Percentiles rank a stretch among this genome's conserved stretches.
Conservation (phyloP, 2,888 invertebrate genomes). For the Oscheius sp. region DNA sequence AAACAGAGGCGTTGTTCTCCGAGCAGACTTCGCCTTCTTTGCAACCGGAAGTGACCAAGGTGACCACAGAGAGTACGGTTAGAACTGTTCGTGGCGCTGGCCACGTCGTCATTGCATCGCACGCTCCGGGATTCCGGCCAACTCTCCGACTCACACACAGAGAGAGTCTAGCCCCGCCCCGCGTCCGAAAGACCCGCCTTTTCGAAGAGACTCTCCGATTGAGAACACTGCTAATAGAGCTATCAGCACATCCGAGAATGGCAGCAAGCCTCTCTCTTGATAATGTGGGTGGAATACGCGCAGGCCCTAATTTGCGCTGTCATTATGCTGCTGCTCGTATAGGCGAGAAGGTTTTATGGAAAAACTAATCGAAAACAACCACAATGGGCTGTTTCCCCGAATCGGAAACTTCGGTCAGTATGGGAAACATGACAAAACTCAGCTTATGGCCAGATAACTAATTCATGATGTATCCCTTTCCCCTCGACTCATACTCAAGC, state of each 20-base stretch:
- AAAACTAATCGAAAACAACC: slow-evolving; percentile 4
- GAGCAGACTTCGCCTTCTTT: slow-evolving; percentile 62
- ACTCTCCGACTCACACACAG: slow-evolving; percentile 7
- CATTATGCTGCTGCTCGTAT: neutral
- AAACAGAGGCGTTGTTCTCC: slow-evolving; percentile 68
- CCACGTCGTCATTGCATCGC: slow-evolving; percentile 47
- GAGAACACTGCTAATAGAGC: slow-evolving; percentile 32
- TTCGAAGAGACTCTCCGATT: slow-evolving; percentile 23
- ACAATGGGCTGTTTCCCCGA: neutral
- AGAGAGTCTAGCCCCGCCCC: slow-evolving; percentile 10
- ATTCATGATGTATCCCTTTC: too few relatives aligned
- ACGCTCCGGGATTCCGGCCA: slow-evolving; percentile 36
- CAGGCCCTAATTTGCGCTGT: slow-evolving; percentile 18
- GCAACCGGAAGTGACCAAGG: slow-evolving; percentile 36
- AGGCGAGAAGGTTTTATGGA: slow-evolving; percentile 13
- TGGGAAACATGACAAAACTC: slow-evolving; percentile 1
- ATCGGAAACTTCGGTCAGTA: neutral
- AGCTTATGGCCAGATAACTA: neutral
- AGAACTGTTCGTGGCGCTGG: slow-evolving; percentile 40
- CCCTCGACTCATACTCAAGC: too few relatives aligned
- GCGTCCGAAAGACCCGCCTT: slow-evolving; percentile 13
- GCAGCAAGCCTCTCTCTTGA: neutral
- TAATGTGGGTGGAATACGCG: neutral
- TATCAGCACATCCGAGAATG: slow-evolving; percentile 35
- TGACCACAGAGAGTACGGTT: slow-evolving; percentile 38